These are phyloP conservation scores for Byasa hedistus DNA, from an alignment of 2,888 invertebrate species.

Conservation along the genomic window DNA sequence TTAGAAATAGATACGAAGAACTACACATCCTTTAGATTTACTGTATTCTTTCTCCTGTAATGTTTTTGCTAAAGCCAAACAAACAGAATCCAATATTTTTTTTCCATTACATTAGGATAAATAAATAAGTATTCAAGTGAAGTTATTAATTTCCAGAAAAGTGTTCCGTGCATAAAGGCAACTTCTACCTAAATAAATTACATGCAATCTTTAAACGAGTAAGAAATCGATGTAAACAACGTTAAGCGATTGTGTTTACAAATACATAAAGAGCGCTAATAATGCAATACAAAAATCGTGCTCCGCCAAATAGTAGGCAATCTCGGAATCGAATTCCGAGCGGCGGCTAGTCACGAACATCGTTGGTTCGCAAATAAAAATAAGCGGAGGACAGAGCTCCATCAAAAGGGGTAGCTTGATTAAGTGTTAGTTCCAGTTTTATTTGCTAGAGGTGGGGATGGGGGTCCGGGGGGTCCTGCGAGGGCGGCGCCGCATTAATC, in stretches of 20 bases:
- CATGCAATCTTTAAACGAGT: neutral
- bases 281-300: constrained; percentile 58
- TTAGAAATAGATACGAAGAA: no score
- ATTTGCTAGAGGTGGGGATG: constrained; percentile 51
- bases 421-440: constrained; percentile 75
- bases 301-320: constrained; percentile 51
- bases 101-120: no score
- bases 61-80: no score
- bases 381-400: constrained; percentile 61
- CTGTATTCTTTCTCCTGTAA: no score
- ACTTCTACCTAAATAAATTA: neutral
- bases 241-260: constrained; percentile 45
- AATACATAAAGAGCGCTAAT: constrained; percentile 14
- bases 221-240: neutral
- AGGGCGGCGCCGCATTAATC: constrained; percentile 77
- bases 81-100: no score
- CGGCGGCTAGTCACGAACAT: constrained; percentile 53
- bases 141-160: neutral
- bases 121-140: no score
- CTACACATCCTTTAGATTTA: no score
- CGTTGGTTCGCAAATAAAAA: constrained; percentile 60
- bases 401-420: constrained; percentile 78
- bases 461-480: constrained; percentile 52
- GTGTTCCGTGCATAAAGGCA: neutral
- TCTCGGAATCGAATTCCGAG: constrained; percentile 44